A percentile compares a stretch with the other conserved stretches of the same genome.
These are phyloP conservation scores for Muscicapa comitata DNA, from an alignment of 2,797 vertebrate species.

Conservation along the genomic window DNA sequence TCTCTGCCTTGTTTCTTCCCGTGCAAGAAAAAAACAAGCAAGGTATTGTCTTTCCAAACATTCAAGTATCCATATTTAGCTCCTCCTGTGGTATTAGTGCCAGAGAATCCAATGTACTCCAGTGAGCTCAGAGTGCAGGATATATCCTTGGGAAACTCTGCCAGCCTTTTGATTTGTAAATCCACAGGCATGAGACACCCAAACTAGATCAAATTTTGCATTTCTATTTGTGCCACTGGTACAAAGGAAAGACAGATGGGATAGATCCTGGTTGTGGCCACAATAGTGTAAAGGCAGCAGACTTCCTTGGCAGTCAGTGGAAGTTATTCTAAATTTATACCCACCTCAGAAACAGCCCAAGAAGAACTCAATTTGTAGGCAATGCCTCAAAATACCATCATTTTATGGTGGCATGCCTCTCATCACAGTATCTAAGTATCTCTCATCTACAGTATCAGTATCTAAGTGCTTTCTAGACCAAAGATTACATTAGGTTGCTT, in stretches of 20 bases:
- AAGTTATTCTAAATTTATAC: not conserved
- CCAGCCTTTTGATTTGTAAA: conserved; percentile 53
- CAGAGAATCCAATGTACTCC: conserved; percentile 17
- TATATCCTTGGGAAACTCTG: conserved; percentile 6
- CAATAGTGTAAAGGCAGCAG: not conserved
- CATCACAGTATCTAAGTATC: not conserved
- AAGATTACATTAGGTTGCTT: conserved; percentile 5
- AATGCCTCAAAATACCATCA: not conserved
- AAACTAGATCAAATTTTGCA: conserved; percentile 13
- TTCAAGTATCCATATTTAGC: conserved; percentile 40
- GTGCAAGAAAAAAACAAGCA: not conserved
- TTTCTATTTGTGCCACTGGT: conserved; percentile 23
- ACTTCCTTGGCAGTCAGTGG: not conserved
- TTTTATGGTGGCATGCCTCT: not conserved
- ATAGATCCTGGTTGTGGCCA: not conserved
- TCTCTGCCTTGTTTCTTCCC: not conserved
- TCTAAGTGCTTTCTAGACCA: conserved; percentile 1
- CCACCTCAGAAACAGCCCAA: not conserved
- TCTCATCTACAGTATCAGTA: not conserved
- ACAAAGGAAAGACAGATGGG: not conserved
- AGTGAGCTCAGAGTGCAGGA: conserved; percentile 20
- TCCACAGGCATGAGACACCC: not conserved
- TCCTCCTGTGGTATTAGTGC: conserved; percentile 28
- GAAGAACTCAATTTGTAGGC: not conserved
- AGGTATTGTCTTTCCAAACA: conserved; percentile 47